Base-by-base conservation (phyloP, 2,888 invertebrate species). In the Nephrotoma guestfalica region DNA sequence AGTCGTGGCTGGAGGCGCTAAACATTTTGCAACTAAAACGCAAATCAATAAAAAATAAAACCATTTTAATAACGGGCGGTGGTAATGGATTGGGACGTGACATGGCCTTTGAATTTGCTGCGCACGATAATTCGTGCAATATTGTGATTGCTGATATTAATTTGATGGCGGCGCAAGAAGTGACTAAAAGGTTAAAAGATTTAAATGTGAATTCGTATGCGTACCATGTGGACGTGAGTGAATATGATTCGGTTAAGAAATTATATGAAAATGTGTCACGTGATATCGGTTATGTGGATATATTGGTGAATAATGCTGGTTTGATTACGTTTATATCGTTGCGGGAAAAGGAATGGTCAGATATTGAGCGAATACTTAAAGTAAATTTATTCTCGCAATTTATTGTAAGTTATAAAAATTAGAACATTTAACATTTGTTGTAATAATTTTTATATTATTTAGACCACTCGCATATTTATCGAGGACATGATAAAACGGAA, bases 301-400 rank as follows among this genome's bases (percentile, higher is more conserved):
- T 92, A 86, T 88, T 92, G 86, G 90, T 92, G 1, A 92, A 92
- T 88, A 92, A 92, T 89, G 92, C 92, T 0, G 92, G 92, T 1
- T 88, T 90, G 4, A 91, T 92, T 89, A 91, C 91, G 86, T 90
- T 91, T 88, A 90, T 91, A 41, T 90, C 90, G 11, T 90, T 92
- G 7, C 90, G 91, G 4, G 90, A 91, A 18, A 89, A 90, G 40
- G 90, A 91, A 83, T 90, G 90, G 45, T 90, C 91, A 86, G 91
- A 92, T 87, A 91, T 92, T 86, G 90, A 91, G 51, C 90, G 90
- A n/a, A 91, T 92, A 84, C 89, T 92, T 86, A 89, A 91, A 86
- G 92, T 92, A 9, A 92, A 92, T 88, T 89, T 92, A 86, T 90
- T 91, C 40, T 90, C 92, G 15, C 91, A 92, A 71, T 91, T 92